A percentile compares a stretch with the other conserved stretches of the same genome.
Evolutionary conservation across 2,113 vertebrate species (phyloP).

Genomic region (Anguilla rostrata): DNA sequence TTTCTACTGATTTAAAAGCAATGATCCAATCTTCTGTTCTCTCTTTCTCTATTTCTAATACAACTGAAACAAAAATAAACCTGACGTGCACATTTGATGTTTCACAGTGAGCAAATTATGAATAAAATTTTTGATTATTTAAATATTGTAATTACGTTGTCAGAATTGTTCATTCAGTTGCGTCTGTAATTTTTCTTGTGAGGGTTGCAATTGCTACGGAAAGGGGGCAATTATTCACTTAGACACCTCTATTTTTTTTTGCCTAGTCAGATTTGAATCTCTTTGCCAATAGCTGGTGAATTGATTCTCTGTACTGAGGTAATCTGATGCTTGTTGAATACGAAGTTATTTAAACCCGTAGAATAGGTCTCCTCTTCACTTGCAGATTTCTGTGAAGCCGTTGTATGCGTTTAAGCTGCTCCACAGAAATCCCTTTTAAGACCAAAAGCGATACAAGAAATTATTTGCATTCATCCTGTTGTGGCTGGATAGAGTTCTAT

Average conservation of each 20-base stretch:
- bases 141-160: not conserved
- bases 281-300: not conserved
- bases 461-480: not conserved
- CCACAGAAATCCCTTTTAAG: not conserved
- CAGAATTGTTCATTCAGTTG: not conserved
- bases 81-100: not conserved
- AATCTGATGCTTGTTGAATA: slow-evolving; percentile 7
- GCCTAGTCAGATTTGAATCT: slow-evolving; percentile 6
- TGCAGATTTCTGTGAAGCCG: not conserved
- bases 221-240: slow-evolving; percentile 4
- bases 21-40: not conserved
- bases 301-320: not conserved
- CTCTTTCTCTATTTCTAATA: not conserved
- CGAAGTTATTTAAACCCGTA: not conserved
- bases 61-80: not conserved
- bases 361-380: not conserved
- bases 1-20: not conserved
- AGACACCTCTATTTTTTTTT: not conserved
- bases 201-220: not conserved
- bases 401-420: not conserved
- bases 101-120: not conserved
- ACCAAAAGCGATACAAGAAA: not conserved
- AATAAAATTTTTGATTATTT: not conserved
- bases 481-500: not conserved
- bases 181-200: not conserved